These are phyloP conservation scores for Diplolepis rosae DNA, from an alignment of 2,888 invertebrate genomes.

Conservation along the genomic window DNA sequence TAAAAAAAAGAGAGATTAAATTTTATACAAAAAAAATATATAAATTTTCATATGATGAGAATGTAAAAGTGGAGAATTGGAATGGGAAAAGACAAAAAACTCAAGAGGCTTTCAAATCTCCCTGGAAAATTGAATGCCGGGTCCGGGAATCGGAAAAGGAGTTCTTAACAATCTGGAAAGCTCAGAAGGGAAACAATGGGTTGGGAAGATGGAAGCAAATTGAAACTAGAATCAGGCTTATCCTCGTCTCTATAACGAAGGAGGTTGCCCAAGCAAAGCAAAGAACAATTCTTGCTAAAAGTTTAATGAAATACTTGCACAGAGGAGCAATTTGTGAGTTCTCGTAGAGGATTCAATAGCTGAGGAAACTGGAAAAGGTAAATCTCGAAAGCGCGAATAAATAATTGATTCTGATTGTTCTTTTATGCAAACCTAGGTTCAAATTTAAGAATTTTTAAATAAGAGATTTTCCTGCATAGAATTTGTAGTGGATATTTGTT, in stretches of 20 bases:
- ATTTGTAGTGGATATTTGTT: no score
- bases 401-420: background rate
- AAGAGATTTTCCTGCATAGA: no score
- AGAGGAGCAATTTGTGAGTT: slow-evolving; percentile 5
- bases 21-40: no score
- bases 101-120: background rate
- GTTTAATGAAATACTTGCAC: slow-evolving; percentile 56
- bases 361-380: background rate
- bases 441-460: no score
- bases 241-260: background rate
- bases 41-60: no score
- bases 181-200: background rate
- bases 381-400: background rate
- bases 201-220: background rate
- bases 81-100: background rate
- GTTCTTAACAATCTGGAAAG: background rate
- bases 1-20: no score
- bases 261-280: slow-evolving; percentile 43
- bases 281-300: slow-evolving; percentile 57
- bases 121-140: background rate
- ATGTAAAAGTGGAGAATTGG: background rate
- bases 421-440: background rate
- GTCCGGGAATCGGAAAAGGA: background rate
- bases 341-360: background rate
- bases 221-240: background rate